A percentile compares a stretch with the other conserved stretches of the same genome.
These are phyloP conservation scores for Pseudorectes ferrugineus DNA, from an alignment of 2,113 vertebrate genomes.

Conservation along the genomic window DNA sequence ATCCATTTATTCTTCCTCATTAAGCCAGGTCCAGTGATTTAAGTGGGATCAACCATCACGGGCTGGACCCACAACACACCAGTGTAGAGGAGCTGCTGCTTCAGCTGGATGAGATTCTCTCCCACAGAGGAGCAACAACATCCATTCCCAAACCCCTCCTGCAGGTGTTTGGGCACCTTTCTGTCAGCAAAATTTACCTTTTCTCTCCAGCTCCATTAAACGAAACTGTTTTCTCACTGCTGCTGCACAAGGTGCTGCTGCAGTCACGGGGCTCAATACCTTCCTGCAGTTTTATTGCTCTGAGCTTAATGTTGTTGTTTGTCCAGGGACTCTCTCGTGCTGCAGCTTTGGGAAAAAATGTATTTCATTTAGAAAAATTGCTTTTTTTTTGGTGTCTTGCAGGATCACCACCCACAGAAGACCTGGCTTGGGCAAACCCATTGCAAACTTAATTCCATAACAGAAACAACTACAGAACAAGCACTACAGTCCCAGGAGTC, in stretches of 20 bases:
- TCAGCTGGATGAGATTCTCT: background rate
- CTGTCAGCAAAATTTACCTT: background rate
- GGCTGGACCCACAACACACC: background rate
- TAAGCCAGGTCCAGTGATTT: background rate
- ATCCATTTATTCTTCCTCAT: background rate
- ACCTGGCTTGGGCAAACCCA: background rate
- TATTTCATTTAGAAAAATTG: background rate
- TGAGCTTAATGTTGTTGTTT: background rate
- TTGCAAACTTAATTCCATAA: background rate
- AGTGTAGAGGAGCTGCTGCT: background rate
- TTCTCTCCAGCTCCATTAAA: background rate
- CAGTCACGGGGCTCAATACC: accelerated
- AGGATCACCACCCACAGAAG: background rate
- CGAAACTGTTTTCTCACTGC: background rate
- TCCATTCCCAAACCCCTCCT: background rate
- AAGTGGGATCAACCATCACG: background rate
- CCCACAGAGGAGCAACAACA: accelerated
- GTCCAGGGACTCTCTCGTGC: background rate
- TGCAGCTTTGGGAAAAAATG: background rate
- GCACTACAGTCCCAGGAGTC: background rate
- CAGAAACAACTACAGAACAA: background rate
- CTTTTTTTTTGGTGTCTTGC: background rate
- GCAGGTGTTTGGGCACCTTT: background rate
- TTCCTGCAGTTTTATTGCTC: background rate
- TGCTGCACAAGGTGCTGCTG: background rate